Evolutionary conservation across 1,140 invertebrate genomes (phyloP), one percentile per base, ranked within the genome.

Genomic region (Habropoda laboriosa): DNA sequence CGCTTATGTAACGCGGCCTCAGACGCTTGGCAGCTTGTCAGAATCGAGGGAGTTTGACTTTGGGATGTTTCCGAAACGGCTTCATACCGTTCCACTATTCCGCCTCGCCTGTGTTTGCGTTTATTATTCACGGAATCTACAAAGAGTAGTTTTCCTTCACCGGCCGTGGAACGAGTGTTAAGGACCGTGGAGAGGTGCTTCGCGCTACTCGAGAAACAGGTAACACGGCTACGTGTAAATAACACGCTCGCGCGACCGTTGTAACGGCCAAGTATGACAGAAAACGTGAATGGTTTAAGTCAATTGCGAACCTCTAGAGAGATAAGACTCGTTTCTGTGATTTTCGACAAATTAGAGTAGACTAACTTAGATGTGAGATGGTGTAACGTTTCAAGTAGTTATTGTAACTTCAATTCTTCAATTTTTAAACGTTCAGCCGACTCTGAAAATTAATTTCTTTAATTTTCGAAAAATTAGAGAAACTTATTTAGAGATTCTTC

Each of bases 1-100:
- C 58, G 72, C 74, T 88, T 88, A 85, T 30, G 83, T 86, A 88
- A 88, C 70, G 79, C 73, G 78, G 66, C 80, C 82, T 83, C 66
- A 75, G 45, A 68, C 49, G 63, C 49, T 83, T 88, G 87, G 87
- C 87, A 86, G 64, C 16, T 47, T 78, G 76, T 86, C 87, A 88
- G 49, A 83, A 76, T 76, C 30, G 68, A 58, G 67, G 49, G 30
- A 53, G 53, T 47, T 63, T 40, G 49, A 66, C 79, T 78, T 74
- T 32, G 45, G 12, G 47, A 75, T 70, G 67, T 57, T 77, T 79
- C 61, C 55, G 49, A 70, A 75, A 63, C 64, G 30, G 32, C 27
- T 47, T 51, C 66, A 18, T 27, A 27, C 47, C n/a, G 18, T 61
- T 55, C 21, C 60, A 18, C 38, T 27, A 30, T 38, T 47, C 51